Evolutionary conservation across 2,888 invertebrate genomes (phyloP).

Genomic region (Pseudoips prasinana): DNA sequence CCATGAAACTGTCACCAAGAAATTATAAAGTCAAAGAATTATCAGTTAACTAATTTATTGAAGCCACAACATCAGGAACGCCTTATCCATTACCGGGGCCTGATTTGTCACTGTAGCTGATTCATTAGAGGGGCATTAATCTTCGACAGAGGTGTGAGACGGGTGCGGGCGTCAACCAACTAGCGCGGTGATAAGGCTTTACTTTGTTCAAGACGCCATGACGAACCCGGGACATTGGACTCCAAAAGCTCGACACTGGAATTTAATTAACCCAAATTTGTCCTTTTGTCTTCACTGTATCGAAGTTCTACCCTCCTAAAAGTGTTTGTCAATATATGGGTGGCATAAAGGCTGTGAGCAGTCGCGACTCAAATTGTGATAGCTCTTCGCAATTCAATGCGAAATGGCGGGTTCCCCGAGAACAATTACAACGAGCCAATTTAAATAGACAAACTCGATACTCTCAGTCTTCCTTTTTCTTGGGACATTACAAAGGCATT

Average conservation of each 20-base stretch:
- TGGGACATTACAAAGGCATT: slow-evolving; percentile 17
- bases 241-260: slow-evolving; percentile 62
- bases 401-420: slow-evolving; percentile 1
- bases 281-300: slow-evolving; percentile 58
- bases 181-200: slow-evolving; percentile 64
- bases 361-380: not conserved
- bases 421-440: slow-evolving; percentile 12
- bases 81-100: slow-evolving; percentile 66
- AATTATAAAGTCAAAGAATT: slow-evolving; percentile 45
- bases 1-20: slow-evolving; percentile 8
- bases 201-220: slow-evolving; percentile 68
- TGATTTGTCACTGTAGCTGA: slow-evolving; percentile 76
- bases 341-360: slow-evolving; percentile 10
- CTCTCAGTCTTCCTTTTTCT: slow-evolving; percentile 15
- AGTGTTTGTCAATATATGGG: slow-evolving; percentile 55
- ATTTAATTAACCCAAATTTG: slow-evolving; percentile 74
- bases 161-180: slow-evolving; percentile 41
- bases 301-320: slow-evolving; percentile 36
- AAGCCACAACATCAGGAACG: slow-evolving; percentile 59
- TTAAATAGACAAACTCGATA: slow-evolving; percentile 8
- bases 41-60: slow-evolving; percentile 58
- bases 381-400: slow-evolving; percentile 3
- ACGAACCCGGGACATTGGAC: slow-evolving; percentile 54
- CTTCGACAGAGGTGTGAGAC: slow-evolving; percentile 52
- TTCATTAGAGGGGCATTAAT: slow-evolving; percentile 73